These are phyloP conservation scores for Macaria notata DNA, from an alignment of 2,888 invertebrate species.

Conservation along the genomic window DNA sequence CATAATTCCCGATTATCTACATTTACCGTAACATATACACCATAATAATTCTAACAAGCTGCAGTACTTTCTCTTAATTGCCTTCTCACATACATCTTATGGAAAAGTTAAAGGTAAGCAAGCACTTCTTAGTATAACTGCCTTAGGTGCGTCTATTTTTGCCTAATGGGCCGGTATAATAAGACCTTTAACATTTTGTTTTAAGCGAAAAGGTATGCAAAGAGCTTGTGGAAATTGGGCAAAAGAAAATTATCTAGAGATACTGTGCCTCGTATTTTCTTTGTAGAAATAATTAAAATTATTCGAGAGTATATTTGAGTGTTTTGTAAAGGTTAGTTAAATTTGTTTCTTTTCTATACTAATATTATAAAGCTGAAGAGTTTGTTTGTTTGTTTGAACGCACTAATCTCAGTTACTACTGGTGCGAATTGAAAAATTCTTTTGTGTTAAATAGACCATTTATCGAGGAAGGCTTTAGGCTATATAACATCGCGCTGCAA, in stretches of 20 bases:
- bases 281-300: conserved; percentile 7
- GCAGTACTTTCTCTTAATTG: conserved; percentile 65
- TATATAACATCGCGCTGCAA: too few relatives aligned
- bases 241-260: conserved; percentile 5
- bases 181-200: conserved; percentile 4
- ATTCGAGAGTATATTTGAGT: background rate
- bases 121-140: conserved; percentile 39
- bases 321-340: background rate
- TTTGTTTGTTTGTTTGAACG: too few relatives aligned
- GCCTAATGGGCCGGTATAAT: conserved; percentile 13
- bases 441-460: too few relatives aligned
- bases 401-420: too few relatives aligned
- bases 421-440: too few relatives aligned
- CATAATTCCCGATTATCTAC: too few relatives aligned
- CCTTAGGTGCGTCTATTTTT: conserved; percentile 23
- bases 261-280: conserved; percentile 1
- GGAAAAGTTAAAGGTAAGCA: conserved; percentile 46
- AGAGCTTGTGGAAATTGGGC: conserved; percentile 7
- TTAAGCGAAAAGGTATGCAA: conserved; percentile 7
- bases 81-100: conserved; percentile 55
- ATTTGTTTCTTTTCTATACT: too few relatives aligned
- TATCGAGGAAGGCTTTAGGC: too few relatives aligned
- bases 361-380: too few relatives aligned
- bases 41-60: conserved; percentile 65
- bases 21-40: too few relatives aligned